These are phyloP conservation scores for Trachelus troglodyta DNA, from an alignment of 2,888 invertebrate genomes.

Conservation along the genomic window DNA sequence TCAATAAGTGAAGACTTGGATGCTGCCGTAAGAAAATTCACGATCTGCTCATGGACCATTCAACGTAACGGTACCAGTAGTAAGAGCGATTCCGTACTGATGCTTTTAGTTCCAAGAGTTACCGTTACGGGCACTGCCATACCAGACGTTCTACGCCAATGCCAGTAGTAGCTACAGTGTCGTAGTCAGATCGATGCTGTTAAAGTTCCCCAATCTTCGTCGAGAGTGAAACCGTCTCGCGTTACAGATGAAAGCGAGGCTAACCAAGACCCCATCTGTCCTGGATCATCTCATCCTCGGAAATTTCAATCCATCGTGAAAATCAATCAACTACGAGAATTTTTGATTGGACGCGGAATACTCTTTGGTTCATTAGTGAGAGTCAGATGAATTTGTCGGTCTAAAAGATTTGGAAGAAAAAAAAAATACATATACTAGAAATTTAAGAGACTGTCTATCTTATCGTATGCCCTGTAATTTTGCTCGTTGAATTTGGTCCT, in stretches of 20 bases:
- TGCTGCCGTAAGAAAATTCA: background rate
- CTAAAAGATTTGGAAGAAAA: background rate
- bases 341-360: background rate
- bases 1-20: background rate
- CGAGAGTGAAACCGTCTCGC: slow-evolving; percentile 21
- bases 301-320: background rate
- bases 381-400: background rate
- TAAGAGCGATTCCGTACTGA: background rate
- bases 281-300: background rate
- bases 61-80: background rate
- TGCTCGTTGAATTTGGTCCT: background rate
- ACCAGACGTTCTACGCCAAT: background rate
- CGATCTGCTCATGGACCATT: background rate
- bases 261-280: slow-evolving; percentile 3
- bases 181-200: slow-evolving; percentile 1
- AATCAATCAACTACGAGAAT: background rate
- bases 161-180: background rate
- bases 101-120: background rate
- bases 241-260: slow-evolving; percentile 22
- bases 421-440: no score
- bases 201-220: slow-evolving; percentile 8
- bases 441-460: background rate
- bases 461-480: background rate
- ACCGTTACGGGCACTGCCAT: background rate
- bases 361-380: background rate